Evolutionary conservation across 2,888 invertebrate genomes (phyloP).

Genomic region (Andrena dorsata): DNA sequence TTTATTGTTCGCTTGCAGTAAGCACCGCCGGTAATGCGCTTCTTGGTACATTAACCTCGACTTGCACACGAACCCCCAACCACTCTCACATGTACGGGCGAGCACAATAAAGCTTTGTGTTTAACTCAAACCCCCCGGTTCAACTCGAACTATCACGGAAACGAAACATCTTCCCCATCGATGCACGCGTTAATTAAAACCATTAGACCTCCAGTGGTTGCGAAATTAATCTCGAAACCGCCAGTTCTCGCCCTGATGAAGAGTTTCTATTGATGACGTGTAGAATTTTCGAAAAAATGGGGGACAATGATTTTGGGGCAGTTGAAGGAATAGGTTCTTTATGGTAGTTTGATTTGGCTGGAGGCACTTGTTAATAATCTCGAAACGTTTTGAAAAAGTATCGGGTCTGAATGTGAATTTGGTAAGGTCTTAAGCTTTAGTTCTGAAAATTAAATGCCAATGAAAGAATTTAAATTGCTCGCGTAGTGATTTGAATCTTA

Average conservation of each 20-base stretch:
- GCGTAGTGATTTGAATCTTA: too few relatives aligned
- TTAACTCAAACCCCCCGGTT: slow-evolving; percentile 37
- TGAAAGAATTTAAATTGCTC: too few relatives aligned
- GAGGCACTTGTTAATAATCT: too few relatives aligned
- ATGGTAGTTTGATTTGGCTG: too few relatives aligned
- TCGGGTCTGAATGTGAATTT: too few relatives aligned
- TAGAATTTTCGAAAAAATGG: not conserved
- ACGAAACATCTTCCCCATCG: slow-evolving; percentile 58
- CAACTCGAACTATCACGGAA: slow-evolving; percentile 49
- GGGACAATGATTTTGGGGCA: not conserved
- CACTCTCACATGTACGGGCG: slow-evolving; percentile 37
- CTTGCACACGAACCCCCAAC: slow-evolving; percentile 54
- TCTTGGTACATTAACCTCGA: slow-evolving; percentile 81
- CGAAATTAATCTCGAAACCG: slow-evolving; percentile 24
- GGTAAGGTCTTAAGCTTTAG: too few relatives aligned
- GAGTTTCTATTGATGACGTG: not conserved
- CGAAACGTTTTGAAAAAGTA: too few relatives aligned
- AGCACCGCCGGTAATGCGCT: slow-evolving; percentile 81
- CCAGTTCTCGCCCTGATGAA: not conserved
- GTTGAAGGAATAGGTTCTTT: too few relatives aligned
- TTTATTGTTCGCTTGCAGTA: slow-evolving; percentile 69
- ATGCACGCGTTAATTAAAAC: slow-evolving; percentile 54
- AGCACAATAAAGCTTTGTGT: slow-evolving; percentile 60
- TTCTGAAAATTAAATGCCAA: too few relatives aligned
- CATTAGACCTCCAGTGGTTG: slow-evolving; percentile 21